Base-by-base conservation (phyloP, 1,140 invertebrate genomes). In the Pseudomyrmex sp. region DNA sequence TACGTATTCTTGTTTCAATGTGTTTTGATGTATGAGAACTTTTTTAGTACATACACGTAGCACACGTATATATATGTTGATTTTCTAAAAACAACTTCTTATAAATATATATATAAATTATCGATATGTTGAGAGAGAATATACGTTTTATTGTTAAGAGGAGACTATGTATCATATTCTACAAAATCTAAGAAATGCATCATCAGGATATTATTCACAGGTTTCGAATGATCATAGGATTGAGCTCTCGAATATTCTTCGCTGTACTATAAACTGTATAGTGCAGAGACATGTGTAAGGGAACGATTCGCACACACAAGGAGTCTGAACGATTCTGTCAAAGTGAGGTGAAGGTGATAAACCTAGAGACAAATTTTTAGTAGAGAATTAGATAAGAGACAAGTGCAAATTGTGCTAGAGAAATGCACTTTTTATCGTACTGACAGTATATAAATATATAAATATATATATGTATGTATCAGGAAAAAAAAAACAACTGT, bases 341-440 rank as follows among this genome's bases (percentile, higher is more conserved):
- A 82, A 77, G 56, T 69, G 77, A 35, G 35, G 87, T 75, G 65
- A 65, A 84, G 68, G 77, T 86, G 84, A 88, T 83, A 69, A 80
- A 86, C 80, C 86, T 88, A 84, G 70, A 82, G 70, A 82, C 77
- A 72, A 85, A 87, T 88, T 89, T 89, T 61, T 83, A 79, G 87
- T 89, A 89, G 75, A 65, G 54, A 84, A 88, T 84, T 70, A 80
- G 66, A 59, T 70, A 80, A 79, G 44, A 69, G 44, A 69, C 15
- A 85, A 88, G 86, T 88, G 86, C 87, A 82, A 74, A 69, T 72
- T 76, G 26, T 54, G 77, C 62, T 88, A 74, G 85, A 46, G 15
- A 62, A 35, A 50, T 65, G 70, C 82, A 88, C 83, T 90, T 88
- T 90, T 86, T 86, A 88, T 83, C 83, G 82, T 88, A 88, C 77